Percentiles rank a stretch among this genome's conserved stretches.
Evolutionary conservation across 2,113 vertebrate genomes (phyloP).

Genomic region (Patagioenas fasciata): DNA sequence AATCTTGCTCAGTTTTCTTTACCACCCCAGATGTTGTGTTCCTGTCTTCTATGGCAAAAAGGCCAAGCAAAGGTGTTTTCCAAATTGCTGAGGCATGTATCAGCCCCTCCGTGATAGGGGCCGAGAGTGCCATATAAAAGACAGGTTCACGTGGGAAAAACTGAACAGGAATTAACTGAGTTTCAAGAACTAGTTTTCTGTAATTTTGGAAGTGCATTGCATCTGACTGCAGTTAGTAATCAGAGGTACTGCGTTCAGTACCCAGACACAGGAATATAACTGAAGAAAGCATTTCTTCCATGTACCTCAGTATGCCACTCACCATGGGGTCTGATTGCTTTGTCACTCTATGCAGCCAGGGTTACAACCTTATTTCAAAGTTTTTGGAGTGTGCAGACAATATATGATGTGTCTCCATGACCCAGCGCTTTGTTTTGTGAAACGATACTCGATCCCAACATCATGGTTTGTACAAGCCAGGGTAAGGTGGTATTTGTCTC

Average conservation of each 20-base stretch:
- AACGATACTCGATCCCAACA: neutral
- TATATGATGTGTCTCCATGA: accelerated
- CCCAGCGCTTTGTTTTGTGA: neutral
- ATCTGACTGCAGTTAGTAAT: neutral
- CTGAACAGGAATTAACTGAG: neutral
- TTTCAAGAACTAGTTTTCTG: neutral
- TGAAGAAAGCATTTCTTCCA: neutral
- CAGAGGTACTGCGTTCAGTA: neutral
- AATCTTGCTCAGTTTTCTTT: neutral
- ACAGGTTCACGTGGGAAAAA: neutral
- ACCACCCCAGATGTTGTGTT: neutral
- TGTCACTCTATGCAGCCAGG: neutral
- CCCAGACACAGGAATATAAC: neutral
- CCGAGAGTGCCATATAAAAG: neutral
- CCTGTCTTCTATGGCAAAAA: neutral
- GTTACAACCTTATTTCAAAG: neutral
- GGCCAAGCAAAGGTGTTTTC: neutral
- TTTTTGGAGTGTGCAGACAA: neutral
- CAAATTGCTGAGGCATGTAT: neutral
- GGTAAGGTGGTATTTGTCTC: neutral
- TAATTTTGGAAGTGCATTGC: neutral
- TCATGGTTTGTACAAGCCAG: neutral
- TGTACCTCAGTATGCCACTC: neutral
- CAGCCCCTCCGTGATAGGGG: neutral
- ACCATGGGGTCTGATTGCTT: neutral